Evolutionary conservation across 2,113 vertebrate species (phyloP), one percentile per base, ranked within the genome.

Genomic region (Willisornis vidua): DNA sequence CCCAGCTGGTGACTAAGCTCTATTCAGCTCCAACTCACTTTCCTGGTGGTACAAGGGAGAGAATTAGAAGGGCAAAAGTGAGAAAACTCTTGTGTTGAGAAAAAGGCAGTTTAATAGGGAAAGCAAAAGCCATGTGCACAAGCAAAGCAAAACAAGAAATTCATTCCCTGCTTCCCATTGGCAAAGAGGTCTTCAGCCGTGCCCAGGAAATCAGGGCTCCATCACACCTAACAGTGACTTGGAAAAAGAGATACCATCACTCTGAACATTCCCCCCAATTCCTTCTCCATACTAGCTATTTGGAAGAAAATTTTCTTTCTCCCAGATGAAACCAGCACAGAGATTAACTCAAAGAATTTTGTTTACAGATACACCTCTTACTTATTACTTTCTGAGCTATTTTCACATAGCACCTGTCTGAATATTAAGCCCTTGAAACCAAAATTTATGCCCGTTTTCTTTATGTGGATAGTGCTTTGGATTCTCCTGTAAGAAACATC

Each of bases 201-300:
- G 19, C 5, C 5, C 23, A 49, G 7, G 41, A 75, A 68, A 62
- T 9, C 12, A 28, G 4, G 15, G 31, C 9, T 61, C 19, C 48
- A 68, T 43, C 25, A 67, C 2, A 10, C 1, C 2, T 20, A 33
- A 10, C 12, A 28, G 41, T 61, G 11, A 55, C 22, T 20, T 49
- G 12, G 22, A 13, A 55, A 43, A 18, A 33, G 4, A 74, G 80
- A 33, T 6, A 9, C 18, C n/a, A 41, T 61, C 0, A 0, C 20
- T 48, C 18, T 35, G 26, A 29, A 68, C 9, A 80, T 57, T 57
- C 5, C 7, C 3, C 3, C 8, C 6, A 15, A 12, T 55, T 73
- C 6, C 15, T 58, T 59, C 6, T 46, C 46, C 14, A 11, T 35
- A 54, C 9, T 49, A 51, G 23, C 19, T 57, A 48, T 3, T 4